Base-by-base conservation (phyloP, 35 echinoderm and acorn worm genomes). In the Ophiothrix spiculata region DNA sequence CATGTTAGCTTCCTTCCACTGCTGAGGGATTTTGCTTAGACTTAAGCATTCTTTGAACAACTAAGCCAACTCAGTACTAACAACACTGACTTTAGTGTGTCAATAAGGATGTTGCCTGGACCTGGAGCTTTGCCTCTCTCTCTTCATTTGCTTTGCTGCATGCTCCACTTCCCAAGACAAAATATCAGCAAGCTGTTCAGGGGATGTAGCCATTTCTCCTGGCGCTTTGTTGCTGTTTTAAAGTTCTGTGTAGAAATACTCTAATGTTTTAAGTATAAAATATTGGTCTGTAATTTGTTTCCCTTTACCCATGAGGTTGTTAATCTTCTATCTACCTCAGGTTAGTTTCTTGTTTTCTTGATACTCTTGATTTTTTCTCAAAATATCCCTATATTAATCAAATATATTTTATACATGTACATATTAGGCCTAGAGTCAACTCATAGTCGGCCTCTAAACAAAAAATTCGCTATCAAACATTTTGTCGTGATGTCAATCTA, bases 81-180 rank as follows among this genome's bases (percentile, higher is more conserved):
- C 40, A 28, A 73, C 19, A 23, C 75, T 77, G 37, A 64, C 35
- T 39, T 28, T 29, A 75, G 8, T 77, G 63, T 40, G 31, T 86
- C 64, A 23, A 75, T 86, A 1, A 86, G 31, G 25, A 39, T 76
- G 4, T 76, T 76, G 42, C 77, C 36, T 77, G 31, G 31, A 3
- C 84, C 69, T 37, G 84, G 84, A 21, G 74, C 64, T 40, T 86
- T 86, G 8, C 84, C n/a, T n/a, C n/a, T n/a, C 84, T 77, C 31
- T 75, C 35, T 86, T 86, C 84, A 86, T 86, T 2, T 42, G 6
- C 3, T 85, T 3, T 6, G 38, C 13, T 3, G 82, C 63, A 73
- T 85, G 25, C 38, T 77, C n/a, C n/a, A n/a, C 17, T 36, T 38
- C 81, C 49, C 33, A 31, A 69, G 11, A 4, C 41, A 38, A 25